Evolutionary conservation across 2,113 vertebrate species (phyloP).

Genomic region (Oreochromis niloticus): DNA sequence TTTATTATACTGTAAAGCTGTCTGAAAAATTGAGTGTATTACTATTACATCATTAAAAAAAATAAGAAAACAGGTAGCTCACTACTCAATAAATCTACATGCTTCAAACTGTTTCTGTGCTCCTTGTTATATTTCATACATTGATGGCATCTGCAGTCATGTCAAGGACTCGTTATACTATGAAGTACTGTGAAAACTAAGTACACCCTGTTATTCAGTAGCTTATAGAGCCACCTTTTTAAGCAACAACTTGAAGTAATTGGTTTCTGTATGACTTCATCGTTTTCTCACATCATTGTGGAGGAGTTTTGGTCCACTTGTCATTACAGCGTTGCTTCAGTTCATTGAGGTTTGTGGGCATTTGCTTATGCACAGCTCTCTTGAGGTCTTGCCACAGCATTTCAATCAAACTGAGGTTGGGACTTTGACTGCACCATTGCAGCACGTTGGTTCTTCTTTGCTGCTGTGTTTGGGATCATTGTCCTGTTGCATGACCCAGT

Average conservation of each 20-base stretch:
- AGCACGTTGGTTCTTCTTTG: not conserved
- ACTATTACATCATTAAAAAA: not conserved
- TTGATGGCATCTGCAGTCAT: not conserved
- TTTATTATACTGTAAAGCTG: not conserved
- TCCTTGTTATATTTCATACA: not conserved
- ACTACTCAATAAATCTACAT: not conserved
- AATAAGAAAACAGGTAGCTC: not conserved
- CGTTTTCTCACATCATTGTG: not conserved
- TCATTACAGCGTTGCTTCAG: not conserved
- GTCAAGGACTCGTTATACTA: fast-evolving
- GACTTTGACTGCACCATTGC: not conserved
- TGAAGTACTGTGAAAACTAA: no score
- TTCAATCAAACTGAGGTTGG: not conserved
- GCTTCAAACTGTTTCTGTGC: not conserved
- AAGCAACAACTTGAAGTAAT: not conserved
- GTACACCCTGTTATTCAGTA: not conserved
- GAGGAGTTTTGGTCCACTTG: not conserved
- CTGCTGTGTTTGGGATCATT: not conserved
- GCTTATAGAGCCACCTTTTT: not conserved
- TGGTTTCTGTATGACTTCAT: not conserved
- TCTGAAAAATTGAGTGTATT: not conserved
- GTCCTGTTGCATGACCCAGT: not conserved
- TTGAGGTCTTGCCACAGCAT: not conserved
- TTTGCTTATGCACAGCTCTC: not conserved
- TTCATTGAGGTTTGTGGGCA: not conserved